Conservation (phyloP, 2,888 invertebrate species). For the Platycnemis pennipes region DNA sequence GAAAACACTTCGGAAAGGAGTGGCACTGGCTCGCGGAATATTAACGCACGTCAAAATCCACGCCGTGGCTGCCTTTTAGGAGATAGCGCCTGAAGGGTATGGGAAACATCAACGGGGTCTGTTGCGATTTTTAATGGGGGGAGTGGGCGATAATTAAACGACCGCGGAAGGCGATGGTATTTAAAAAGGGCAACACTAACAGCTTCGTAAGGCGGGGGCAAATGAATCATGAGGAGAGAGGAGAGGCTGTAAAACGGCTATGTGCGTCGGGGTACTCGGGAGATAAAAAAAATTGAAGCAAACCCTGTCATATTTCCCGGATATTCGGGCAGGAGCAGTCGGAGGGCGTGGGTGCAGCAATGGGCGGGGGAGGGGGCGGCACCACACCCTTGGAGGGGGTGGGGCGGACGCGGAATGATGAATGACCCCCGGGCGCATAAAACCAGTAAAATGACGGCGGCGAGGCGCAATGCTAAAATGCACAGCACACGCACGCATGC, state of each 20-base stretch:
- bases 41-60: background rate
- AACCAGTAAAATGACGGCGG: conserved; percentile 6
- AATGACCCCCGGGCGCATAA: conserved; percentile 1
- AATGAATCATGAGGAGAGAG: background rate
- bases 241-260: background rate
- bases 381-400: too few species aligned
- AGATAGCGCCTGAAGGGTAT: background rate
- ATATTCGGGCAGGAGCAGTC: background rate
- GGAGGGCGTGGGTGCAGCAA: background rate
- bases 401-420: background rate
- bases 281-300: background rate
- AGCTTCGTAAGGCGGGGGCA: background rate
- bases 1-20: background rate
- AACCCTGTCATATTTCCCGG: background rate
- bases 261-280: background rate
- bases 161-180: background rate
- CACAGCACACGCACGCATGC: background rate
- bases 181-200: background rate
- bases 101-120: background rate
- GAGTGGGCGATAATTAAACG: background rate
- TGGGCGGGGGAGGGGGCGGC: background rate
- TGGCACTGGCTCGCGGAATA: background rate
- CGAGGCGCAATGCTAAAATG: conserved; percentile 15
- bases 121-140: background rate
- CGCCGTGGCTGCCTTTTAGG: background rate